A percentile compares a stretch with the other conserved stretches of the same genome.
These are phyloP conservation scores for Scaptomyza montana DNA, from an alignment of 1,140 invertebrate species.

Conservation along the genomic window DNA sequence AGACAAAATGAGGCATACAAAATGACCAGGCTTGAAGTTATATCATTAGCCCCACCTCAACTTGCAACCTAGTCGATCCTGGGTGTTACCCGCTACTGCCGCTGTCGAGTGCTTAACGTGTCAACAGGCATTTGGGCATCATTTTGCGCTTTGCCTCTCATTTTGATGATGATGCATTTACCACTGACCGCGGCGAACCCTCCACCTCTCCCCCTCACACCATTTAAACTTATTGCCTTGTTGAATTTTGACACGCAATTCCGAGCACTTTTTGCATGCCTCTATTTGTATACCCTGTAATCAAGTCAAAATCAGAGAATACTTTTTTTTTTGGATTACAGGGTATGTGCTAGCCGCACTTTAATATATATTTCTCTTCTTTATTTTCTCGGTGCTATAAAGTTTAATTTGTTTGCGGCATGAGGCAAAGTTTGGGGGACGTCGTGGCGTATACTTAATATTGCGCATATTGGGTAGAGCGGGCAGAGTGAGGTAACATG, in stretches of 20 bases:
- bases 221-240: not conserved
- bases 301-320: not conserved
- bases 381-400: slow-evolving; percentile 37
- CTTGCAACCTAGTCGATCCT: not conserved
- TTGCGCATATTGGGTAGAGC: slow-evolving; percentile 53
- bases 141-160: slow-evolving; percentile 29
- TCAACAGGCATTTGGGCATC: slow-evolving; percentile 35
- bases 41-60: slow-evolving; percentile 1
- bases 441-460: slow-evolving; percentile 59
- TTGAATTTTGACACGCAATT: slow-evolving; percentile 49
- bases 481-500: slow-evolving; percentile 17
- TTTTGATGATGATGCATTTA: slow-evolving; percentile 48
- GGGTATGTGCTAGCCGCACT: not conserved
- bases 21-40: not conserved
- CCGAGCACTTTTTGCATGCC: slow-evolving; percentile 43
- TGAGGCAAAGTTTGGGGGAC: slow-evolving; percentile 18
- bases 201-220: too few relatives aligned
- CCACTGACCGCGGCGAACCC: not conserved
- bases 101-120: slow-evolving; percentile 41
- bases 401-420: slow-evolving; percentile 61
- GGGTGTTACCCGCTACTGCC: too few relatives aligned
- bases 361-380: too few relatives aligned
- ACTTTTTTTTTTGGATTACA: not conserved
- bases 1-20: not conserved
- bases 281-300: slow-evolving; percentile 6